Conservation (phyloP, 2,888 invertebrate genomes). For the Horisme vitalbata region DNA sequence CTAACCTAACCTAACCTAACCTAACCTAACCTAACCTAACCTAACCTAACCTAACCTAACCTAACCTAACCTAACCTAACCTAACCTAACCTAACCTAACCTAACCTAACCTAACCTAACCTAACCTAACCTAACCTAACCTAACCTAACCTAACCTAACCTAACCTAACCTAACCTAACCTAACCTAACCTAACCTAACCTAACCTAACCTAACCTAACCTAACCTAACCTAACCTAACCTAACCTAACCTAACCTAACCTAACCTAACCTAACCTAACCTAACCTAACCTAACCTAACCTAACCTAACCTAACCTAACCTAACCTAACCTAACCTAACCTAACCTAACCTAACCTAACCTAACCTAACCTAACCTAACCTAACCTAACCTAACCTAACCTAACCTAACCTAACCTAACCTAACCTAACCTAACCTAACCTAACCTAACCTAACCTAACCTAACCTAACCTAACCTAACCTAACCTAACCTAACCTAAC, state of each 20-base stretch:
- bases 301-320: conserved; percentile 31
- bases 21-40: conserved; percentile 31
- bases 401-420: conserved; percentile 35
- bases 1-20: conserved; percentile 30
- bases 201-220: conserved; percentile 29
- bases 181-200: conserved; percentile 29
- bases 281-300: conserved; percentile 28
- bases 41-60: conserved; percentile 31
- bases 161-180: conserved; percentile 24
- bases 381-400: conserved; percentile 30
- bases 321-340: conserved; percentile 32
- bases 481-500: conserved; percentile 21
- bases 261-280: conserved; percentile 33
- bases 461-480: conserved; percentile 19
- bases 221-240: conserved; percentile 21
- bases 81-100: conserved; percentile 23
- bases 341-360: conserved; percentile 37
- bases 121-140: conserved; percentile 18
- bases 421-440: conserved; percentile 31
- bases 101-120: conserved; percentile 18
- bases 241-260: conserved; percentile 33
- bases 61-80: conserved; percentile 27
- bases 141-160: conserved; percentile 16
- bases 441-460: conserved; percentile 28
- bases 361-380: conserved; percentile 32